These are phyloP conservation scores for Condylura cristata DNA, from an alignment of 2,113 vertebrate genomes.

Conservation along the genomic window DNA sequence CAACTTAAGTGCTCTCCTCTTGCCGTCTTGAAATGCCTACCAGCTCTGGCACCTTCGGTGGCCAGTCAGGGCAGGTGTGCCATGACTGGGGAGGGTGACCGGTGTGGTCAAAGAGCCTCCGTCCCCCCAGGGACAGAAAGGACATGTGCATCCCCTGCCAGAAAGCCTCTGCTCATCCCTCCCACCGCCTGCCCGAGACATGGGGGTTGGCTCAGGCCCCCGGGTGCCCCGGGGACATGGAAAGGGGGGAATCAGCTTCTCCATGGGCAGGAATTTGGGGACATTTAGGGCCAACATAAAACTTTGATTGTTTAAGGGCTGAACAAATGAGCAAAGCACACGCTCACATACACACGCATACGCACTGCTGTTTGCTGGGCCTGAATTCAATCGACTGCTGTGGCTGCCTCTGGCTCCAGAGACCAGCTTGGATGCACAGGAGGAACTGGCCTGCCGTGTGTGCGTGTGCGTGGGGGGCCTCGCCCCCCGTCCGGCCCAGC, in stretches of 20 bases:
- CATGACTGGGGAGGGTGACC: not conserved
- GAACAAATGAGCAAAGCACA: not conserved
- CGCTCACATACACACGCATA: too few species aligned
- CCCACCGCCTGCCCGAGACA: not conserved
- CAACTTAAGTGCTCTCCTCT: not conserved
- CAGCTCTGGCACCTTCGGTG: not conserved
- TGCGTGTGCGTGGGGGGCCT: too few species aligned
- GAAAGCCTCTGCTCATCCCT: too few species aligned
- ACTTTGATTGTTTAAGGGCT: not conserved
- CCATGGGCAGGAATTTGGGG: not conserved
- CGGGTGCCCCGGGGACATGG: too few species aligned
- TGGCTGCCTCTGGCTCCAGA: not conserved
- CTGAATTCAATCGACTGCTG: not conserved
- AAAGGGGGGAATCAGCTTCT: not conserved
- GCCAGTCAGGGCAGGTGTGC: not conserved
- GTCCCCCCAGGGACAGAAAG: not conserved
- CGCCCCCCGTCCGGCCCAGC: not conserved
- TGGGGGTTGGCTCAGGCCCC: too few species aligned
- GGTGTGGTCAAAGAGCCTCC: not conserved
- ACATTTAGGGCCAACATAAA: not conserved
- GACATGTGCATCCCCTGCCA: not conserved
- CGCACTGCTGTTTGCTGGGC: not conserved
- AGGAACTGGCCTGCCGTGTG: not conserved
- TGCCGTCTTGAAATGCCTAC: not conserved
- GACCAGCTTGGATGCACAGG: not conserved